Conservation (phyloP, 2,797 vertebrate genomes). For the Eulemur mongoz region DNA sequence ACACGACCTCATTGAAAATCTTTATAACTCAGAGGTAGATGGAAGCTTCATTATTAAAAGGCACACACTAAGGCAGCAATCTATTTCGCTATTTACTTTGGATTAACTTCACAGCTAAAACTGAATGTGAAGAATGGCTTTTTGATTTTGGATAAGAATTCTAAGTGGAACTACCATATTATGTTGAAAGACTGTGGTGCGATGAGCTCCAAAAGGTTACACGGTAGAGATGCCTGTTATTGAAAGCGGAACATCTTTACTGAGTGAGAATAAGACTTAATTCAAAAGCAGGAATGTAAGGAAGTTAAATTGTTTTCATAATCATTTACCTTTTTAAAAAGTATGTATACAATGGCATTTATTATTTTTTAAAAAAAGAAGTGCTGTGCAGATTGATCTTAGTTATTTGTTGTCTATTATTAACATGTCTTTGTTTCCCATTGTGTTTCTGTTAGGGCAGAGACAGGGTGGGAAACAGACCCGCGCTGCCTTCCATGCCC, state of each 20-base stretch:
- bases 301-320: not conserved
- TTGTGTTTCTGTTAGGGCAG: not conserved
- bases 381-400: not conserved
- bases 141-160: conserved; percentile 59
- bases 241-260: not conserved
- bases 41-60: not conserved
- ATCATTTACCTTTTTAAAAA: not conserved
- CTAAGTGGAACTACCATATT: not conserved
- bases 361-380: not conserved
- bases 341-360: not conserved
- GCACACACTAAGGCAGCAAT: not conserved
- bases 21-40: not conserved
- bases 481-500: accelerated
- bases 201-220: not conserved
- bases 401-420: not conserved
- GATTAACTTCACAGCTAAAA: conserved; percentile 53
- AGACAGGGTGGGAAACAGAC: not conserved
- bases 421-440: not conserved
- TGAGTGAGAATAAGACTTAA: not conserved
- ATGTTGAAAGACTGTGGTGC: not conserved
- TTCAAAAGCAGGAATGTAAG: not conserved
- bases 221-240: not conserved
- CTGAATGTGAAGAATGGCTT: conserved; percentile 17
- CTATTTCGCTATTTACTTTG: conserved; percentile 56
- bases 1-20: not conserved